Conservation (phyloP, 2,888 invertebrate genomes). For the Epistrophe grossulariae region DNA sequence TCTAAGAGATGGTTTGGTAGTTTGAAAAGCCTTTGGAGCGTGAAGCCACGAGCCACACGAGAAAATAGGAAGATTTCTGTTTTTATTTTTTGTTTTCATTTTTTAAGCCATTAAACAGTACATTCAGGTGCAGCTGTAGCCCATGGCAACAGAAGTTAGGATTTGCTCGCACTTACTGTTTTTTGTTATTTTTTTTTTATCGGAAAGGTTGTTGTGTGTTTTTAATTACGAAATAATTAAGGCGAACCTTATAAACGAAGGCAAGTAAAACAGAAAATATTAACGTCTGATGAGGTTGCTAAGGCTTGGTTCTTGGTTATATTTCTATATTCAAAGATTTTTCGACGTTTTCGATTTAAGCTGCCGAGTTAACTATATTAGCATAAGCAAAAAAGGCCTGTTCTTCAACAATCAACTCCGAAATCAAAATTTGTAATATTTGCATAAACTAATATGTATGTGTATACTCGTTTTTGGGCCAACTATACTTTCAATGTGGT, state of each 20-base stretch:
- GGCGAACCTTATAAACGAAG: not conserved
- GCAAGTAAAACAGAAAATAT: not conserved
- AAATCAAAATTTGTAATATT: no score
- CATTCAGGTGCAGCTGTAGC: conserved; percentile 16
- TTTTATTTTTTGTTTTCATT: conserved; percentile 15
- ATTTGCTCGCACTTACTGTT: conserved; percentile 2
- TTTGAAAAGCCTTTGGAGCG: conserved; percentile 79
- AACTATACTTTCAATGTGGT: no score
- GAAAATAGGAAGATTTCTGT: conserved; percentile 59
- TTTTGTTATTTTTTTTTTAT: not conserved
- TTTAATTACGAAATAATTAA: not conserved
- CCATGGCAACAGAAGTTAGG: not conserved
- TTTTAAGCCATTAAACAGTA: not conserved
- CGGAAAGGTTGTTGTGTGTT: not conserved
- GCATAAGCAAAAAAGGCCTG: no score
- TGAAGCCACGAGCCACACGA: conserved; percentile 82
- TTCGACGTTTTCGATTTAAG: no score
- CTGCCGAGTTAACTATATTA: no score
- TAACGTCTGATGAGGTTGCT: no score
- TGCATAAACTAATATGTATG: no score
- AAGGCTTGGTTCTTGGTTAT: no score
- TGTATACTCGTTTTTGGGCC: no score
- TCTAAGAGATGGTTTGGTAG: conserved; percentile 79
- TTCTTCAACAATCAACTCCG: no score
- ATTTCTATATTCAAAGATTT: no score